Evolutionary conservation across 92 coral and sea anemone species (phyloP).

Genomic region (Montipora capitata): DNA sequence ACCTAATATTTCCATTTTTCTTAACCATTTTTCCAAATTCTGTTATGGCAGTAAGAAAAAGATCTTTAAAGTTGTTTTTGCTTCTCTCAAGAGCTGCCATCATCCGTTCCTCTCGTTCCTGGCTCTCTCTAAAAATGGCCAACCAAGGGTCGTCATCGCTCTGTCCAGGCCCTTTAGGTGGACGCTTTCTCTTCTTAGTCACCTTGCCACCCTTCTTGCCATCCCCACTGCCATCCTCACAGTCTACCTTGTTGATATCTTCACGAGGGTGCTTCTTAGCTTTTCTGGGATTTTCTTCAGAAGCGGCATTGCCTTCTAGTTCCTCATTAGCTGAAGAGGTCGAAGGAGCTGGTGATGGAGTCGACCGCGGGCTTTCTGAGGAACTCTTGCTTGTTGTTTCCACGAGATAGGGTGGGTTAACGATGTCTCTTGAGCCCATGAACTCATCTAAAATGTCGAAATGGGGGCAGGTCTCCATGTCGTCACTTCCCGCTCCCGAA

Average conservation of each 20-base stretch:
- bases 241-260: conserved; percentile 6
- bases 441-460: conserved; percentile 25
- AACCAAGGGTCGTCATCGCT: too few relatives aligned
- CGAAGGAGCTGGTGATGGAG: conserved; percentile 26
- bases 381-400: conserved; percentile 22
- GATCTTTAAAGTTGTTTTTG: too few relatives aligned
- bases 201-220: background rate
- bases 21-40: too few relatives aligned
- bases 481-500: conserved; percentile 24
- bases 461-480: conserved; percentile 20
- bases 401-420: conserved; percentile 12
- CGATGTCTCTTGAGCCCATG: conserved; percentile 30
- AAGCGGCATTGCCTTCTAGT: conserved; percentile 2
- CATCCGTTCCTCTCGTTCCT: too few relatives aligned
- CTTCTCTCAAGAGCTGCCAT: too few relatives aligned
- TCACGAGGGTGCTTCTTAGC: conserved; percentile 13
- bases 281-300: conserved; percentile 21
- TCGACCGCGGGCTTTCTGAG: conserved; percentile 4
- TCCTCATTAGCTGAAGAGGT: conserved; percentile 15
- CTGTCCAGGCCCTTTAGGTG: too few relatives aligned
- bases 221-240: background rate
- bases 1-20: too few relatives aligned
- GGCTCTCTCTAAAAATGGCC: too few relatives aligned
- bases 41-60: too few relatives aligned
- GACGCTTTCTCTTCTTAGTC: too few relatives aligned